Evolutionary conservation across 1,140 invertebrate genomes (phyloP).

Genomic region (Microplitis demolitor): DNA sequence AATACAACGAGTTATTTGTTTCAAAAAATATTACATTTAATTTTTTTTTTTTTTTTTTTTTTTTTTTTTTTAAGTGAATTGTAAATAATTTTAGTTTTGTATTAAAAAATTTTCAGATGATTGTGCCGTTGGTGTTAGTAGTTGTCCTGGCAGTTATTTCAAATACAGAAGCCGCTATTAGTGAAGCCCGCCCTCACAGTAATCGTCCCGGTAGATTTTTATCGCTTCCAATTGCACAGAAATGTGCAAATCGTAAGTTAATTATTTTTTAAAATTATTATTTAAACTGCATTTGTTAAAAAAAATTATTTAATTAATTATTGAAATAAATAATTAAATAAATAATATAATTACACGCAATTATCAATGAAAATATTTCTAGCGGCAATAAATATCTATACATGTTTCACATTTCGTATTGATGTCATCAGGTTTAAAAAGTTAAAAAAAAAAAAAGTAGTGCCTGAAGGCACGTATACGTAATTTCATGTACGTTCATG

Average conservation of each 20-base stretch:
- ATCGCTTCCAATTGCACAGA: slow-evolving; percentile 76
- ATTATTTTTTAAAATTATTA: slow-evolving; percentile 10
- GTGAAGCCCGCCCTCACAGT: slow-evolving; percentile 55
- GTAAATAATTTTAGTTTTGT: not conserved
- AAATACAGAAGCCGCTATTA: slow-evolving; percentile 54
- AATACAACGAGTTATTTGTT: too few relatives aligned
- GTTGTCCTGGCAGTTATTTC: slow-evolving; percentile 45
- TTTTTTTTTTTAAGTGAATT: not conserved
- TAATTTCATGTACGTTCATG: too few relatives aligned
- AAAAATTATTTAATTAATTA: too few relatives aligned
- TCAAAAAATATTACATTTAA: not conserved
- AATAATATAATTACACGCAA: too few relatives aligned
- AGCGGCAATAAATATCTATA: not conserved
- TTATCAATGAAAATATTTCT: not conserved
- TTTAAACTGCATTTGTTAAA: too few relatives aligned
- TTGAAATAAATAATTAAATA: too few relatives aligned
- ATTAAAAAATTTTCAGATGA: slow-evolving; percentile 48
- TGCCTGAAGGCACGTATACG: not conserved
- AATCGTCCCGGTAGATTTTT: slow-evolving; percentile 74
- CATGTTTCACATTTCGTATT: slow-evolving; percentile 7
- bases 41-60: not conserved
- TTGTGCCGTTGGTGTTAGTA: slow-evolving; percentile 48
- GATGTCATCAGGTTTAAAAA: slow-evolving; percentile 1
- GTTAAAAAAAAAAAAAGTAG: not conserved
- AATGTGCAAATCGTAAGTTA: slow-evolving; percentile 81